A percentile compares a stretch with the other conserved stretches of the same genome.
These are phyloP conservation scores for Epirrhoe tristata DNA, from an alignment of 2,888 invertebrate species.

Conservation along the genomic window DNA sequence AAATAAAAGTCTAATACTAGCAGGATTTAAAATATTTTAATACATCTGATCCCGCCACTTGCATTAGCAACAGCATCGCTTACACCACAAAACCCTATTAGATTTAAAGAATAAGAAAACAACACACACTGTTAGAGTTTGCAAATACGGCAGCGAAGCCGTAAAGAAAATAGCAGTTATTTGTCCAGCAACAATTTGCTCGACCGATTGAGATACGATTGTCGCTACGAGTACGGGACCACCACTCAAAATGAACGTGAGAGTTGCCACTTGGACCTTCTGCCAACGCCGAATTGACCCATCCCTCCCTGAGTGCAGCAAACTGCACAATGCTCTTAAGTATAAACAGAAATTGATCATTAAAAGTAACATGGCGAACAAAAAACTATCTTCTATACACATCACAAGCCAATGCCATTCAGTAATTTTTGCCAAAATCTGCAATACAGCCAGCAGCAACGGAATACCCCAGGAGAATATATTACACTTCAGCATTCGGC, in stretches of 20 bases:
- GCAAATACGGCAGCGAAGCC: slow-evolving; percentile 9
- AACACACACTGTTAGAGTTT: slow-evolving; percentile 14
- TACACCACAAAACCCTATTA: slow-evolving; percentile 29
- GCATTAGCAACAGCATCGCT: not conserved
- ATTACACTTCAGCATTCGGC: slow-evolving; percentile 35
- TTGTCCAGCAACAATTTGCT: not conserved
- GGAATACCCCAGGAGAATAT: slow-evolving; percentile 39
- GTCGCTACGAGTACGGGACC: slow-evolving; percentile 19
- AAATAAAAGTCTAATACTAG: not conserved
- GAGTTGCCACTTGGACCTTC: slow-evolving; percentile 25
- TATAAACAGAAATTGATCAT: slow-evolving; percentile 24
- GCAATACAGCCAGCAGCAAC: not conserved
- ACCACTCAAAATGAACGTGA: slow-evolving; percentile 18
- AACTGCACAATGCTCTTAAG: slow-evolving; percentile 18
- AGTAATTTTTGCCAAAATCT: slow-evolving; percentile 5
- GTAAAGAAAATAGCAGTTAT: not conserved
- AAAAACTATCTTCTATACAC: slow-evolving; percentile 14
- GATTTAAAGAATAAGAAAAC: slow-evolving; percentile 30
- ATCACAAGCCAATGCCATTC: not conserved
- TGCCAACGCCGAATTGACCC: slow-evolving; percentile 16
- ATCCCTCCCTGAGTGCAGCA: slow-evolving; percentile 16
- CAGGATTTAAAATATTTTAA: not conserved
- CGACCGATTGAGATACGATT: slow-evolving; percentile 11
- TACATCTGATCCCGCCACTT: not conserved
- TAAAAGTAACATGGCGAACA: slow-evolving; percentile 17